Evolutionary conservation across 2,888 invertebrate genomes (phyloP), one percentile per base, ranked within the genome.

Genomic region (Unio pictorum): DNA sequence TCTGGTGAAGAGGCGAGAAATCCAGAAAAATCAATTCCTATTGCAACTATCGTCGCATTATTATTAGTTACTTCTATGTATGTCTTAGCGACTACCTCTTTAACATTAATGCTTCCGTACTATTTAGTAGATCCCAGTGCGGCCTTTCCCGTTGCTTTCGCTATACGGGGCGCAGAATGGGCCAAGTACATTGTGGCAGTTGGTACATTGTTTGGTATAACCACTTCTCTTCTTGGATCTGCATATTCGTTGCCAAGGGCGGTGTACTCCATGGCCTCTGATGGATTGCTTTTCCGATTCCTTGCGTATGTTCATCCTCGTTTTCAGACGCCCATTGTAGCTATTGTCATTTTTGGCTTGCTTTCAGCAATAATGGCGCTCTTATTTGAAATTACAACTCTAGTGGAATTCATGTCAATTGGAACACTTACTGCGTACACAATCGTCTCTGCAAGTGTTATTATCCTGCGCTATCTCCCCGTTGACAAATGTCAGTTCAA

Each of bases 401-500:
- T 97, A 60, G 96, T 97, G 0, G 96, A 97, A 87, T 96, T 97
- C 87, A 96, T 97, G 95, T 96, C 96, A 2, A 97, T 97, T 1
- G 97, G 97, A 87, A 96, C 96, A 1, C 95, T 97, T 75, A 96
- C 97, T 8, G 95, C 96, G 0, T 97, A 97, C 88, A 96, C 96
- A 3, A 96, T 97, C 75, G 97, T 97, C 4, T 95, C 96, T 77
- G 95, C 95, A 20, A 94, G 95, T 74, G 95, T 97, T 8, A 95
- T 97, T 68, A 94, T 97, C 64, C 91, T 97, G 67, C 92, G 96
- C 63, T 96, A 96, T 86, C 92, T 94, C 62, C 87, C 88, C 0
- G 87, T 85, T 15, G 76, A 78, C 62, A 83, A 86, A 69, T 88
- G 87, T 64, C 88, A 88, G 75, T 89, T 89, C 74, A 81, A 87